phyloP scores from a whole-genome alignment of 2,888 invertebrate species.

The Odontocerum albicorne region DNA sequence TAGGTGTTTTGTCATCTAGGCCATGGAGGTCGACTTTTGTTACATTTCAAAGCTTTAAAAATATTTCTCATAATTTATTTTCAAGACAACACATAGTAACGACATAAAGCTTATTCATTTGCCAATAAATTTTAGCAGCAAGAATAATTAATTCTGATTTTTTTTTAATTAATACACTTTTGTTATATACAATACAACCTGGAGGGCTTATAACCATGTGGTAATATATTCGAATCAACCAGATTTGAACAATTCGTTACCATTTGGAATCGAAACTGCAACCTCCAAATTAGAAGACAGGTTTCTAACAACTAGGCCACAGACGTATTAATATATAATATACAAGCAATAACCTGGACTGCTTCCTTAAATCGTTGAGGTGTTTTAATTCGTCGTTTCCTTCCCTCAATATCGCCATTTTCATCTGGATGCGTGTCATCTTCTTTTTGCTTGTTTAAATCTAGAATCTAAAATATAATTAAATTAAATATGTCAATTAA shows the following conservation, averaged over 20 bases:
- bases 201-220: too few species aligned
- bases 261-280: background rate
- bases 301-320: too few species aligned
- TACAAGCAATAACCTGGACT: conserved; percentile 63
- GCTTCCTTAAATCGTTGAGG: conserved; percentile 63
- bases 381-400: conserved; percentile 65
- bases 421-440: too few species aligned
- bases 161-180: too few species aligned
- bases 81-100: background rate
- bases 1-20: too few species aligned
- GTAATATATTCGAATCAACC: too few species aligned
- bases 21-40: background rate
- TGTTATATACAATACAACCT: too few species aligned
- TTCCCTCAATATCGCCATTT: conserved; percentile 52
- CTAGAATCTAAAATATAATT: too few species aligned
- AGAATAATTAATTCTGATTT: background rate
- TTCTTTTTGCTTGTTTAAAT: too few species aligned
- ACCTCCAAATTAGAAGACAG: too few species aligned
- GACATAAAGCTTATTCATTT: background rate
- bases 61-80: background rate
- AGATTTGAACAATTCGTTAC: background rate
- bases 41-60: background rate
- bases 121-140: background rate
- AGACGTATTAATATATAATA: too few species aligned
- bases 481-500: too few species aligned